Evolutionary conservation across 2,113 vertebrate genomes (phyloP).

Genomic region (Tragelaphus imberbis): DNA sequence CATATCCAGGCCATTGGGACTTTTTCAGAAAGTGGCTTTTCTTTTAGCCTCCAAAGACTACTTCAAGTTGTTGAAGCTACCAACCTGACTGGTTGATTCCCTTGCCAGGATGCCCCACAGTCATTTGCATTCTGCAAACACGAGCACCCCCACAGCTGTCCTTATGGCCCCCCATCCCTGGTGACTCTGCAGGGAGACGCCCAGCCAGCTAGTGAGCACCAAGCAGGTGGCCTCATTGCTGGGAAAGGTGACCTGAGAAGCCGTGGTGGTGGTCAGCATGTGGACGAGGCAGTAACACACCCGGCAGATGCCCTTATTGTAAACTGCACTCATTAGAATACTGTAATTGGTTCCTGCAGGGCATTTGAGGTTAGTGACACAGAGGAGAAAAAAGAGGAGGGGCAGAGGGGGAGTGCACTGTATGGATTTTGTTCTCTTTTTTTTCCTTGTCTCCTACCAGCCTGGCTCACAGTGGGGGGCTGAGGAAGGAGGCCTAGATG

Average conservation of each 20-base stretch:
- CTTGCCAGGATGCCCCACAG: neutral
- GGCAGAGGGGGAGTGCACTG: neutral
- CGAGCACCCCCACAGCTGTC: neutral
- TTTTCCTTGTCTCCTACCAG: neutral
- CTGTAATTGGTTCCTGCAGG: constrained; percentile 74
- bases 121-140: neutral
- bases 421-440: constrained; percentile 14
- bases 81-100: neutral
- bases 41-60: neutral
- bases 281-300: constrained; percentile 52
- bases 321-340: constrained; percentile 73
- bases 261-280: constrained; percentile 11
- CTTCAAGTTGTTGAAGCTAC: neutral
- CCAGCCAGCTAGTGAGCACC: neutral
- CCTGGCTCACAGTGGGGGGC: neutral
- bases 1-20: neutral
- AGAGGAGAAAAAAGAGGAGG: constrained; percentile 46
- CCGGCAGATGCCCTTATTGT: constrained; percentile 67
- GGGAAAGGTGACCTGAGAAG: constrained; percentile 62
- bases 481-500: neutral
- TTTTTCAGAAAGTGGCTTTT: neutral
- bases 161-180: neutral
- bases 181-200: neutral
- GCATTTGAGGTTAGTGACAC: constrained; percentile 58
- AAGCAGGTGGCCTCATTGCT: neutral